phyloP scores from a whole-genome alignment of 2,797 vertebrate genomes.

The Lophius americanus region DNA sequence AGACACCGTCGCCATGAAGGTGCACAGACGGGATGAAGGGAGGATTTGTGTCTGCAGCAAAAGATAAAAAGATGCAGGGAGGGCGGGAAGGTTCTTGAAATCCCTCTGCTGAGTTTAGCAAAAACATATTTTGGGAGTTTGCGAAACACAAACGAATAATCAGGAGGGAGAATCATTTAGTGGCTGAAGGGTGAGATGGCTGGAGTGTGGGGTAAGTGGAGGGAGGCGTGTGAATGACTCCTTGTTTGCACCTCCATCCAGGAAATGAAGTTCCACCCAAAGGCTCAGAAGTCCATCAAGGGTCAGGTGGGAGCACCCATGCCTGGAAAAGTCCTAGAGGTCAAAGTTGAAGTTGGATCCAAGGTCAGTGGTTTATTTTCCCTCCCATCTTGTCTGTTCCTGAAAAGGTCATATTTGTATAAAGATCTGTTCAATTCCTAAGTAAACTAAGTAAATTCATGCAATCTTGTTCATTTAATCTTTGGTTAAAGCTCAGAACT shows the following conservation, averaged over 20 bases:
- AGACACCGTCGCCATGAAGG: conserved; percentile 94
- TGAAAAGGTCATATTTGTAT: neutral
- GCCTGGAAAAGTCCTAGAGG: conserved; percentile 94
- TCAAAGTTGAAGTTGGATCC: conserved; percentile 85
- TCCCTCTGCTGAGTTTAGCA: too few relatives aligned
- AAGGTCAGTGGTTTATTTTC: conserved; percentile 53
- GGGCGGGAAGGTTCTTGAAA: neutral
- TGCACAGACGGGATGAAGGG: conserved; percentile 45
- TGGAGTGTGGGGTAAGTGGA: neutral
- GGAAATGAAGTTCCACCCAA: conserved; percentile 97
- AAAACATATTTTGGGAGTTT: conserved; percentile 12
- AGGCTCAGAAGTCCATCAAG: conserved; percentile 91
- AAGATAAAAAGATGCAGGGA: neutral
- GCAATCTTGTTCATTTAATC: neutral
- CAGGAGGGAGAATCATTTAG: neutral
- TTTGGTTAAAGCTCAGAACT: neutral
- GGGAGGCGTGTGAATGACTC: conserved; percentile 2
- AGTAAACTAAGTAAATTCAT: too few relatives aligned
- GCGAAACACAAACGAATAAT: conserved; percentile 19
- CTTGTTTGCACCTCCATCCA: conserved; percentile 55
- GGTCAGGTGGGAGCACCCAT: conserved; percentile 95
- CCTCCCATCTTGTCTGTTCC: neutral
- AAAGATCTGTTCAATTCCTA: neutral
- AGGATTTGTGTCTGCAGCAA: neutral
- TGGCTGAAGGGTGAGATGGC: conserved; percentile 1